Conservation (phyloP, 2,113 vertebrate genomes). For the Polyodon spathula region DNA sequence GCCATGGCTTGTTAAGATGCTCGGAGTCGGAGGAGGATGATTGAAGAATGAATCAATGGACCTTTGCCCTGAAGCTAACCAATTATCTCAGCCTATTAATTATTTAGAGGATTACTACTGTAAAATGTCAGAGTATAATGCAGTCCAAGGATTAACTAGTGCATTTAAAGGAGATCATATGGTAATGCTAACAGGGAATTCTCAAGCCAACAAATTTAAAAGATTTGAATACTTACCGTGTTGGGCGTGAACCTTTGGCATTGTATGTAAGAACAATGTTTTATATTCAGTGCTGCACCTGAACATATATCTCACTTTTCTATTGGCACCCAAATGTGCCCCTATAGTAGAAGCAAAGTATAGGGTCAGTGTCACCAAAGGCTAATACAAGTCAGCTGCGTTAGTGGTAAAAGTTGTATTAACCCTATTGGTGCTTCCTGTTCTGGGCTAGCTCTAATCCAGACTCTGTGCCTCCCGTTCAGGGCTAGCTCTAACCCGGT, state of each 20-base stretch:
- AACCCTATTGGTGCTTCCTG: slow-evolving; percentile 21
- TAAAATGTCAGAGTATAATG: background rate
- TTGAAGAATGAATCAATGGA: background rate
- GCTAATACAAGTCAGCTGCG: slow-evolving; percentile 64
- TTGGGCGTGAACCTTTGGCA: no score
- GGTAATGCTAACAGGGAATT: no score
- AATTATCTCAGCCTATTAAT: slow-evolving; percentile 4
- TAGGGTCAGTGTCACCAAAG: slow-evolving; percentile 45
- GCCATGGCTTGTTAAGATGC: background rate
- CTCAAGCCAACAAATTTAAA: no score
- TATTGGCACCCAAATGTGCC: slow-evolving; percentile 13
- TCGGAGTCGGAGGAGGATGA: background rate
- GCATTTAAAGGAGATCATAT: no score
- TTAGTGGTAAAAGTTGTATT: slow-evolving; percentile 42
- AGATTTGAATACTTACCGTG: no score
- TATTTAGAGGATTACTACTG: background rate
- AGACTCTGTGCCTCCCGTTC: background rate
- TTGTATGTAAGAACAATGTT: no score
- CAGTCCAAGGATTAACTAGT: background rate
- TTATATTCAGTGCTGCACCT: no score
- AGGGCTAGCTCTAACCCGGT: slow-evolving; percentile 3
- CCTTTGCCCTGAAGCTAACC: background rate
- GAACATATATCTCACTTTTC: no score
- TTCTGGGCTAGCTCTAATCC: slow-evolving; percentile 8
- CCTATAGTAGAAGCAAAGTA: slow-evolving; percentile 31